phyloP scores from a whole-genome alignment of 2,797 vertebrate genomes.

The Lateolabrax maculatus region DNA sequence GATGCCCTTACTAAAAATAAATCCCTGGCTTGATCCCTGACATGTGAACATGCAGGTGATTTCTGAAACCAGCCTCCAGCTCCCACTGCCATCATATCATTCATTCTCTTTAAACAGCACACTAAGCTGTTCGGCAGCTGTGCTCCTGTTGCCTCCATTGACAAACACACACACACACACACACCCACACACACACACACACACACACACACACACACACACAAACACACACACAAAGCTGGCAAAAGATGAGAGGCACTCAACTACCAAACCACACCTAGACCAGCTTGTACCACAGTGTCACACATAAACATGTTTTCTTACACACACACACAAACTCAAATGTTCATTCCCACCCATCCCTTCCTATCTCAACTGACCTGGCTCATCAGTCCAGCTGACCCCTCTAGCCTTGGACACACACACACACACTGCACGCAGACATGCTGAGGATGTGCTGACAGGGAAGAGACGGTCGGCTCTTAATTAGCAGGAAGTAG shows the following conservation, averaged over 20 bases:
- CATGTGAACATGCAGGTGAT: slow-evolving; percentile 43
- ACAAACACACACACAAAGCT: slow-evolving; percentile 62
- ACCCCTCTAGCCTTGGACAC: slow-evolving; percentile 59
- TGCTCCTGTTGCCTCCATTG: slow-evolving; percentile 55
- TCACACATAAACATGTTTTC: slow-evolving; percentile 40
- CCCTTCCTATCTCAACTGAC: slow-evolving; percentile 75
- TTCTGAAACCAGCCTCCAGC: slow-evolving; percentile 33
- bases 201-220: slow-evolving; percentile 51
- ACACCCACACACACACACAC: slow-evolving; percentile 47
- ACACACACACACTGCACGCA: slow-evolving; percentile 43
- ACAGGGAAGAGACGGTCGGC: slow-evolving; percentile 79
- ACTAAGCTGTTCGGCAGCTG: slow-evolving; percentile 65
- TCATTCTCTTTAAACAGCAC: slow-evolving; percentile 57
- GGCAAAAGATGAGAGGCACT: slow-evolving; percentile 68
- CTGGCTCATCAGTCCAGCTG: slow-evolving; percentile 70
- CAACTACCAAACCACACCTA: slow-evolving; percentile 57
- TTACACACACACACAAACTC: slow-evolving; percentile 11
- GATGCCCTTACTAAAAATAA: slow-evolving; percentile 15
- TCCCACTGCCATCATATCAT: slow-evolving; percentile 34
- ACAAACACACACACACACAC: slow-evolving; percentile 61
- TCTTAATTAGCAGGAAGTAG: slow-evolving; percentile 91
- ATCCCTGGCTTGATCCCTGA: slow-evolving; percentile 28
- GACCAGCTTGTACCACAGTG: slow-evolving; percentile 35
- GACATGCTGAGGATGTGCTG: slow-evolving; percentile 74
- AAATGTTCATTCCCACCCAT: slow-evolving; percentile 75